phyloP scores from a whole-genome alignment of 2,113 vertebrate genomes.

The Bothrops jararaca region DNA sequence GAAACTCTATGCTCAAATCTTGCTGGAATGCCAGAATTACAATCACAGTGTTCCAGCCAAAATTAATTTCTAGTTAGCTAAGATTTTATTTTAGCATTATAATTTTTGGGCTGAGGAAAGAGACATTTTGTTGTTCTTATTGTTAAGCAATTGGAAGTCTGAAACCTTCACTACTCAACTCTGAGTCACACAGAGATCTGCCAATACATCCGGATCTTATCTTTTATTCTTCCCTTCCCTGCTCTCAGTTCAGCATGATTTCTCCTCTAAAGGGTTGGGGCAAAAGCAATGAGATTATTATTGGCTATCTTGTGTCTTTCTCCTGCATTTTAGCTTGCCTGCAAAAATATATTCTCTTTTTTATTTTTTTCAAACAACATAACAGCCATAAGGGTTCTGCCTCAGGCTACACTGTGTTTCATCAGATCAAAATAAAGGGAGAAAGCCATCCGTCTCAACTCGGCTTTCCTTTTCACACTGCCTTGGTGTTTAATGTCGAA shows the following conservation, averaged over 20 bases:
- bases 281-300: background rate
- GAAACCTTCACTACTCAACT: background rate
- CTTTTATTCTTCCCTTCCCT: background rate
- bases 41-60: background rate
- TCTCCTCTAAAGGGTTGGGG: background rate
- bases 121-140: background rate
- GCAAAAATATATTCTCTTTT: conserved; percentile 42
- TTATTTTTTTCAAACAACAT: conserved; percentile 11
- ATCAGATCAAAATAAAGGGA: conserved; percentile 49
- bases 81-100: background rate
- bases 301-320: background rate
- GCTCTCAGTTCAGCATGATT: background rate
- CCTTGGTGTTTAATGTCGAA: conserved; percentile 59
- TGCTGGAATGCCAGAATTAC: background rate
- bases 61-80: background rate
- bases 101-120: background rate
- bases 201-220: background rate
- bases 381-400: conserved; percentile 43
- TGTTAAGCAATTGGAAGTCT: background rate
- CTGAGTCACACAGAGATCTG: background rate
- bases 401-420: conserved; percentile 49
- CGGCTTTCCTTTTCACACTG: conserved; percentile 22
- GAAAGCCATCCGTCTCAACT: conserved; percentile 46
- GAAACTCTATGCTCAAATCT: background rate
- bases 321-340: conserved; percentile 47